Evolutionary conservation across 2,888 invertebrate genomes (phyloP), one percentile per base, ranked within the genome.

Genomic region (Nomada flava): DNA sequence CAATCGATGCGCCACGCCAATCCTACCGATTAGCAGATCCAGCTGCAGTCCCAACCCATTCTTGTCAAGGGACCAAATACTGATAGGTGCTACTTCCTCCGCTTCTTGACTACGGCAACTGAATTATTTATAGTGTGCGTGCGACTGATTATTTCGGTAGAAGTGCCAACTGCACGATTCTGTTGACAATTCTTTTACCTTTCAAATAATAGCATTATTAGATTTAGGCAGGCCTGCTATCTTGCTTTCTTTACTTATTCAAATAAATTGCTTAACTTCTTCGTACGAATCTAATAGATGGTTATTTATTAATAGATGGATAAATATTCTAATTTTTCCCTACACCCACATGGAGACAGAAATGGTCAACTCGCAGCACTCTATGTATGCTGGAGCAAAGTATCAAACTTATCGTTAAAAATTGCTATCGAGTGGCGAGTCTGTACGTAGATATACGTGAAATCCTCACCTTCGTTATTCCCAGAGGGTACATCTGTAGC

Each of bases 381-480:
- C 52, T 20, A 0, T 20, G 4, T 4, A 36, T 10, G 13, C 20
- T 4, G 9, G 63, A 42, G 69, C 57, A 70, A 55, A 69, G 53
- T 74, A 76, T 80, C 69, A 29, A 78, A 84, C 82, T 81, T 83
- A 82, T 83, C 80, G 82, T 87, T 85, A 89, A 86, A 88, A 83
- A 82, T 80, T 80, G 84, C 84, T 87, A 86, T 89, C 86, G 79
- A 84, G 53, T 75, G 70, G 65, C 82, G 81, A 83, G 73, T 64
- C 18, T 68, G 11, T 55, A 71, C 60, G 26, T 57, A 52, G 78
- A 74, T 11, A n/a, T 7, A 26, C 76, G 64, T 42, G 81, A 83
- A 87, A 87, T 86, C 80, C 74, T 67, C 81, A 29, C 79, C 82
- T 82, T 84, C 72, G 79, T 89, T 86, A 88, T 83, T 72, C 78